These are phyloP conservation scores for Parambassis ranga DNA, from an alignment of 2,797 vertebrate species.

Conservation along the genomic window DNA sequence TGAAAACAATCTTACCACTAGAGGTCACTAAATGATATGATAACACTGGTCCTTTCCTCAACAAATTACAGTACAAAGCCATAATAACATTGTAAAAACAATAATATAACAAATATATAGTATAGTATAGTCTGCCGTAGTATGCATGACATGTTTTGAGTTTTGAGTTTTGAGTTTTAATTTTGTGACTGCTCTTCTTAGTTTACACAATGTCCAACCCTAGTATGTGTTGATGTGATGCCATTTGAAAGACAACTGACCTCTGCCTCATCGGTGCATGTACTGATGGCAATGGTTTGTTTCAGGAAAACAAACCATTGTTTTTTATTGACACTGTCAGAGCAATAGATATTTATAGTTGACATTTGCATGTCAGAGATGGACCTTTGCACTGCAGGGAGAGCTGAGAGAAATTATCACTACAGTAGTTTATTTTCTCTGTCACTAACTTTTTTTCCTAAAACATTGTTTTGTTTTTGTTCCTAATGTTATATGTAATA, in stretches of 20 bases:
- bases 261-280: constrained; percentile 13
- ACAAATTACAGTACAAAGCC: constrained; percentile 3
- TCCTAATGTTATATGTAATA: constrained; percentile 6
- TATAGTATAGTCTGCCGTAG: constrained; percentile 10
- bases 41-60: no score
- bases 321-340: no score
- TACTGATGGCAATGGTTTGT: not conserved
- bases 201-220: not conserved
- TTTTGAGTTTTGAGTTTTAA: not conserved
- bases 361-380: not conserved
- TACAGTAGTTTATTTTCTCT: not conserved
- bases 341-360: no score
- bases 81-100: not conserved
- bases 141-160: constrained; percentile 45
- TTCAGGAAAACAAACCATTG: constrained; percentile 26
- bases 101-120: not conserved
- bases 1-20: no score
- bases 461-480: constrained; percentile 3
- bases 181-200: not conserved
- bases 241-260: no score
- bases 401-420: no score
- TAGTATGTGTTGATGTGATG: not conserved
- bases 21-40: no score
- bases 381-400: constrained; percentile 23
- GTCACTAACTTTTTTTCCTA: not conserved